Evolutionary conservation across 2,888 invertebrate genomes (phyloP).

Genomic region (Hirtodrosophila duncani): DNA sequence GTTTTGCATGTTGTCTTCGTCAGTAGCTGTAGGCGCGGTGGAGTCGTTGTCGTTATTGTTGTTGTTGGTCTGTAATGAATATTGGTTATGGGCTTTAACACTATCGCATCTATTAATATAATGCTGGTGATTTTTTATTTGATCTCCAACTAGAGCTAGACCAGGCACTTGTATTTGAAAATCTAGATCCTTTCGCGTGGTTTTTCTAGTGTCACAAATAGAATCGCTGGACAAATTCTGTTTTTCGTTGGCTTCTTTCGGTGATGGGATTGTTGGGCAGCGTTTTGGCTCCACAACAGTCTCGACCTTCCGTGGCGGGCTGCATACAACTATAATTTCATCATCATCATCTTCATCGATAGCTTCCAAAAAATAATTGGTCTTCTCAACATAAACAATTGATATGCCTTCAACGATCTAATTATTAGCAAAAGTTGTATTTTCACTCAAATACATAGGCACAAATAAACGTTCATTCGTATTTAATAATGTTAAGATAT

Average conservation of each 20-base stretch:
- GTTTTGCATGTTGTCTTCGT: constrained; percentile 31
- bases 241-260: background rate
- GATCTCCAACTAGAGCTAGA: constrained; percentile 37
- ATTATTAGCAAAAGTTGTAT: constrained; percentile 19
- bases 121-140: constrained; percentile 38
- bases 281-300: background rate
- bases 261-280: background rate
- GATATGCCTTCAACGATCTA: constrained; percentile 51
- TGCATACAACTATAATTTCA: constrained; percentile 58
- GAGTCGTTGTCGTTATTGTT: constrained; percentile 34
- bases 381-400: constrained; percentile 29
- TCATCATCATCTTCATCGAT: constrained; percentile 37
- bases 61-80: constrained; percentile 65
- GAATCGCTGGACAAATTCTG: constrained; percentile 3
- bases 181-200: constrained; percentile 6
- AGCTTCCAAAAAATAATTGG: constrained; percentile 21
- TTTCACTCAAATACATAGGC: constrained; percentile 16
- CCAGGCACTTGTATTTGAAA: constrained; percentile 10
- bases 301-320: constrained; percentile 40
- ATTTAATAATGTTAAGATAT: no score
- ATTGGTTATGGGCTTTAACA: constrained; percentile 49
- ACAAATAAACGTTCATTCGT: no score
- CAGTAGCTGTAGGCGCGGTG: constrained; percentile 41
- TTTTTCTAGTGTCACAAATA: constrained; percentile 14
- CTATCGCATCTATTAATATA: constrained; percentile 38